Base-by-base conservation (phyloP, 2,113 vertebrate species). In the Pterocles burchelli region DNA sequence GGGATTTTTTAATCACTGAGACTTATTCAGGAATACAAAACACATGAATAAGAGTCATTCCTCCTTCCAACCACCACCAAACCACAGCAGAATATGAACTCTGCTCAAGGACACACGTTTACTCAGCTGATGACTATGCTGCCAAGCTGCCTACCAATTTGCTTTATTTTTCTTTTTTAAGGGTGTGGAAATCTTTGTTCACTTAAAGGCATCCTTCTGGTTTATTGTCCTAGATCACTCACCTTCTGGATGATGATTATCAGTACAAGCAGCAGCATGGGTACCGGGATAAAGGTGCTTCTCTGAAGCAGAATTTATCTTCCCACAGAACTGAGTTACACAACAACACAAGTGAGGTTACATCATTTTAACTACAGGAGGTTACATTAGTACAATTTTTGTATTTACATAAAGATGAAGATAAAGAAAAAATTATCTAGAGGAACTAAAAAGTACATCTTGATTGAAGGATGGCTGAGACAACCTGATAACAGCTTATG, bases 391-490 rank as follows among this genome's bases (percentile, higher is more conserved):
- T 94, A 96, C 66, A 8, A 68, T 77, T 97, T 88, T 63, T 68
- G 79, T 93, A 92, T 95, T 94, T 95, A 95, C 86, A 95, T 95
- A 94, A 95, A 97, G 95, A 96, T 87, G 89, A 92, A 96, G 58
- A 49, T 6, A 33, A 85, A 48, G 63, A 38, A 81, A 91, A 72
- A 85, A 93, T 92, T 57, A 93, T 88, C 70, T 45, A 65, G 66
- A 93, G 92, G 92, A 96, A 96, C 92, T 89, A 90, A 96, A 93
- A 96, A 95, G 93, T 95, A 92, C 90, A 95, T 95, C 95, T 95
- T 96, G 96, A 93, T 96, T 96, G 93, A 96, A 94, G 96, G 95
- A 96, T 86, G 88, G 86, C 86, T 95, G 81, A 95, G 93, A 96
- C 93, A 96, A 97, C 84, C 88, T 92, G 93, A 92, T 96, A 97